A percentile compares a stretch with the other conserved stretches of the same genome.
phyloP scores from a whole-genome alignment of 2,113 vertebrate genomes.

The Muntiacus reevesi region DNA sequence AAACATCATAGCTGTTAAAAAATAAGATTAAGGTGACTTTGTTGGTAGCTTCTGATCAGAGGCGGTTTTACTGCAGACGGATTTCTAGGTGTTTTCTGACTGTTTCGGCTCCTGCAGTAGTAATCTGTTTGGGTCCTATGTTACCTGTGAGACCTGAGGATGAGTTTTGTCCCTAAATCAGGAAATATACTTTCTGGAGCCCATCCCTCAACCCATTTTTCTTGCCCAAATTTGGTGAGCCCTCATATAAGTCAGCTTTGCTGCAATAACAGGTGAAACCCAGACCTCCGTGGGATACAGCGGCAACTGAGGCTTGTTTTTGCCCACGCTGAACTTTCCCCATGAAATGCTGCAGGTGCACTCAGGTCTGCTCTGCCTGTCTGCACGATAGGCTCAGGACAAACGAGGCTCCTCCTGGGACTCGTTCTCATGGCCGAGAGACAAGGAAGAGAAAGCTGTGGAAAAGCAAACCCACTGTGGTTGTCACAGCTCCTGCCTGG shows the following conservation, averaged over 20 bases:
- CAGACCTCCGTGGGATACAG: background rate
- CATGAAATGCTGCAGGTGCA: no score
- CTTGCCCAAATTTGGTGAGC: background rate
- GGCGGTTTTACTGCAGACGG: background rate
- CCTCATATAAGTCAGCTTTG: background rate
- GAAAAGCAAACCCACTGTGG: accelerated
- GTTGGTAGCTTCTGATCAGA: background rate
- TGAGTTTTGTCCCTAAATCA: background rate
- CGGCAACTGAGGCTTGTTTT: background rate
- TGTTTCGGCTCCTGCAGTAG: no score
- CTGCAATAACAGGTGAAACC: background rate
- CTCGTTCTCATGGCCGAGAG: background rate
- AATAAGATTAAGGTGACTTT: background rate
- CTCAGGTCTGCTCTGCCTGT: background rate
- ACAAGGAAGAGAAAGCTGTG: background rate
- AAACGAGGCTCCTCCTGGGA: background rate
- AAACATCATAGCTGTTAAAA: background rate
- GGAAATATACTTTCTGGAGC: background rate
- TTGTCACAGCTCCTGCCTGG: background rate
- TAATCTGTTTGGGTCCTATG: background rate
- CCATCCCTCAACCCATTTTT: background rate
- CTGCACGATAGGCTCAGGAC: no score
- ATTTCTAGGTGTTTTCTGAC: accelerated
- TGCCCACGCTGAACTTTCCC: background rate
- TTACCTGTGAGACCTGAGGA: background rate